A percentile compares a stretch with the other conserved stretches of the same genome.
Evolutionary conservation across 2,888 invertebrate genomes (phyloP).

Genomic region (Sussaba pulchella): DNA sequence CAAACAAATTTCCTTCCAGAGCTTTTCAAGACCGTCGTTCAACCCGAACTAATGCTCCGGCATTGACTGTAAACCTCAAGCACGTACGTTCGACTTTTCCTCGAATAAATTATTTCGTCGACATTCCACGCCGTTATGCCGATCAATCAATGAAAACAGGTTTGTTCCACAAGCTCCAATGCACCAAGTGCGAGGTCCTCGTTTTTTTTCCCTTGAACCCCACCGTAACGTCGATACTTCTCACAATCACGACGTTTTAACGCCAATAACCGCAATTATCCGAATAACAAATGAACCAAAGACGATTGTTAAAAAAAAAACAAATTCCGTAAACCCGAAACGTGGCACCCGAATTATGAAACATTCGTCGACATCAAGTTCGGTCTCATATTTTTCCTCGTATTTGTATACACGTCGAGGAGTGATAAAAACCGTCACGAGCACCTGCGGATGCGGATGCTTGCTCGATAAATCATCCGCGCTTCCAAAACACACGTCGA

Average conservation of each 20-base stretch:
- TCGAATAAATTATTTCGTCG: not conserved
- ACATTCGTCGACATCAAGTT: no score
- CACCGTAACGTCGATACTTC: not conserved
- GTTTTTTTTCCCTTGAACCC: no score
- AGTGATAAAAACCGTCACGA: no score
- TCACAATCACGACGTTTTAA: not conserved
- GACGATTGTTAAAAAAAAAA: no score
- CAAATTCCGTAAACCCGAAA: no score
- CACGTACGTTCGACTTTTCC: not conserved
- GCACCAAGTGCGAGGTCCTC: not conserved
- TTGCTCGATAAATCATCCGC: conserved; percentile 6
- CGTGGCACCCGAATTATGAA: no score
- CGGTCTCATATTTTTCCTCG: not conserved
- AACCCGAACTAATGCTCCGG: no score
- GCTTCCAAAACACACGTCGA: not conserved
- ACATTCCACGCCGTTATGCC: not conserved
- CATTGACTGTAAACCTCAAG: not conserved
- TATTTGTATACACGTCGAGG: not conserved
- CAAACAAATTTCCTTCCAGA: no score
- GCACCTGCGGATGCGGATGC: conserved; percentile 2
- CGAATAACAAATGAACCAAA: no score
- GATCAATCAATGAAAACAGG: conserved; percentile 3
- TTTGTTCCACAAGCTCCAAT: not conserved
- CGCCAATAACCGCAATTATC: not conserved
- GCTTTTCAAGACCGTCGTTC: no score